phyloP scores from a whole-genome alignment of 1,140 invertebrate genomes.

The Papilio xuthus region DNA sequence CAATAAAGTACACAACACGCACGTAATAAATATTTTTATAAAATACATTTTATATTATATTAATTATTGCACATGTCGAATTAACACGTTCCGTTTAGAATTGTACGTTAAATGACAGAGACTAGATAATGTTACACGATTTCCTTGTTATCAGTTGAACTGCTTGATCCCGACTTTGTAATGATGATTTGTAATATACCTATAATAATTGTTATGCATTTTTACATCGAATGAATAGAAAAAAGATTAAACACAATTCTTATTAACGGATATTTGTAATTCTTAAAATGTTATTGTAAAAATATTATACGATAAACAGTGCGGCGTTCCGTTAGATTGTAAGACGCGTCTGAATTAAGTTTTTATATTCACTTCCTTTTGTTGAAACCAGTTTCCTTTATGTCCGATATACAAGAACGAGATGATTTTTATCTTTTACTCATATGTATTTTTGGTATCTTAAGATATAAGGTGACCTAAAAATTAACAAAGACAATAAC shows the following conservation, averaged over 20 bases:
- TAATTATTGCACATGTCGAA: neutral
- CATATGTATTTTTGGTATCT: neutral
- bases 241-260: neutral
- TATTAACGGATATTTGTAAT: slow-evolving; percentile 12
- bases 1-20: neutral
- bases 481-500: neutral
- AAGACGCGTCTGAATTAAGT: neutral
- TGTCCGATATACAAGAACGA: neutral
- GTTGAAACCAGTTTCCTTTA: neutral
- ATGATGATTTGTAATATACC: neutral
- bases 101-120: slow-evolving; percentile 9
- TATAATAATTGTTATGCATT: slow-evolving; percentile 2
- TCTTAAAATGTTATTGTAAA: slow-evolving; percentile 15
- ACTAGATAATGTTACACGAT: slow-evolving; percentile 30
- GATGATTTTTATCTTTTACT: neutral
- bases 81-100: slow-evolving; percentile 25
- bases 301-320: neutral
- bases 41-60: slow-evolving; percentile 7
- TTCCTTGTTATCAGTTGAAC: slow-evolving; percentile 37
- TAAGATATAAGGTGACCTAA: neutral
- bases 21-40: slow-evolving; percentile 15
- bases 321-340: neutral
- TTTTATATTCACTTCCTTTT: slow-evolving; percentile 2
- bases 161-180: slow-evolving; percentile 34
- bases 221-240: neutral